phyloP scores from a whole-genome alignment of 2,888 invertebrate genomes.

The Penaeus monodon region DNA sequence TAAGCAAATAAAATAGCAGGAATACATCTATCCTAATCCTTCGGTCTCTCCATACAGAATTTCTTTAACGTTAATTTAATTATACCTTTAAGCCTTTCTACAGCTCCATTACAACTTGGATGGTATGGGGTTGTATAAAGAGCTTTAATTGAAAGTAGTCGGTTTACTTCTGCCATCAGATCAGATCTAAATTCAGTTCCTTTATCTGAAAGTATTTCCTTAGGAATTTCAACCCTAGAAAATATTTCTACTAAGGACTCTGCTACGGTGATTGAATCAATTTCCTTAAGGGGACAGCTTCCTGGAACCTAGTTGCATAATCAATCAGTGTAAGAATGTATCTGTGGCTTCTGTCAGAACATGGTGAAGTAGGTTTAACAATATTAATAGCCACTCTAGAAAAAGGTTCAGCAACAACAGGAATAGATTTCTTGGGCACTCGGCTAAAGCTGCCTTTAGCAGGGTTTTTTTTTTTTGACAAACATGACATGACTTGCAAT shows the following conservation, averaged over 20 bases:
- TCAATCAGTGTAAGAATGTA: slow-evolving; percentile 25
- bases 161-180: slow-evolving; percentile 20
- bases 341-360: slow-evolving; percentile 2
- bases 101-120: not conserved
- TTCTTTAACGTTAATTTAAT: not conserved
- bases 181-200: not conserved
- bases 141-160: not conserved
- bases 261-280: slow-evolving; percentile 13
- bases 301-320: slow-evolving; percentile 22
- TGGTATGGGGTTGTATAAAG: too few relatives aligned
- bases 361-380: slow-evolving; percentile 14
- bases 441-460: not conserved
- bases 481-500: not conserved
- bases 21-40: too few relatives aligned
- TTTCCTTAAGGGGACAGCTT: not conserved
- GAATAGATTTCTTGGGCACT: slow-evolving; percentile 7
- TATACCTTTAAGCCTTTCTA: not conserved
- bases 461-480: too few relatives aligned
- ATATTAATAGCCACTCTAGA: slow-evolving; percentile 14
- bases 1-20: too few relatives aligned
- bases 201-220: too few relatives aligned
- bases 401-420: slow-evolving; percentile 19
- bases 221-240: not conserved
- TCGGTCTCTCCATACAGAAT: not conserved
- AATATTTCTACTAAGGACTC: not conserved